Conservation (phyloP, 2,797 vertebrate species). For the Semotilus atromaculatus region DNA sequence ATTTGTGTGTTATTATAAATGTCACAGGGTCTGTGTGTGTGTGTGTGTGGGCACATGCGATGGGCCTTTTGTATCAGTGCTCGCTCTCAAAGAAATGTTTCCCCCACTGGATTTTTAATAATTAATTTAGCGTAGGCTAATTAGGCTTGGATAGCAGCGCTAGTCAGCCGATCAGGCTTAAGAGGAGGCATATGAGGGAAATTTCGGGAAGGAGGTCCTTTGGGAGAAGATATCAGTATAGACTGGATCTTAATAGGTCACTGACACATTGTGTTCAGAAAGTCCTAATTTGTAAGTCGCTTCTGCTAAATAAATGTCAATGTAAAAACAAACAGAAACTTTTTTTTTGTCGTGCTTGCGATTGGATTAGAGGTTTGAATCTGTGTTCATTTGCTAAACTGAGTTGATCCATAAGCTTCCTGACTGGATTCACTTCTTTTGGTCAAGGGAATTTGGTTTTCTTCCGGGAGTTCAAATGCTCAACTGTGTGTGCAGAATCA, state of each 20-base stretch:
- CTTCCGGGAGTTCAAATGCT: background rate
- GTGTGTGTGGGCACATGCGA: slow-evolving; percentile 61
- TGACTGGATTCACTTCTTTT: slow-evolving; percentile 28
- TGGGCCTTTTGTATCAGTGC: slow-evolving; percentile 78
- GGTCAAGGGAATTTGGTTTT: slow-evolving; percentile 50
- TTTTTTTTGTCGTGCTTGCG: background rate
- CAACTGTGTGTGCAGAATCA: slow-evolving; percentile 41
- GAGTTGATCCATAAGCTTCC: slow-evolving; percentile 42
- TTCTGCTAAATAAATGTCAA: background rate
- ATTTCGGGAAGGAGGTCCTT: slow-evolving; percentile 25
- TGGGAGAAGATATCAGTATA: background rate
- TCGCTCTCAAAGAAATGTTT: slow-evolving; percentile 78
- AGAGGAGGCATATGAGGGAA: slow-evolving; percentile 59
- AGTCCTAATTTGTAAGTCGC: slow-evolving; percentile 45
- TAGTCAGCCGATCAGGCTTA: slow-evolving; percentile 76
- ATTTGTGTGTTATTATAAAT: slow-evolving; percentile 71
- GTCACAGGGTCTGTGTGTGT: slow-evolving; percentile 67
- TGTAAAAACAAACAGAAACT: background rate
- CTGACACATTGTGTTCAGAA: background rate
- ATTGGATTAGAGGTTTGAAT: slow-evolving; percentile 37
- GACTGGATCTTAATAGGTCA: slow-evolving; percentile 37
- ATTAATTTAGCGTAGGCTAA: slow-evolving; percentile 83
- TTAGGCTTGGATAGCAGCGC: slow-evolving; percentile 77
- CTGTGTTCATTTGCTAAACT: slow-evolving; percentile 35
- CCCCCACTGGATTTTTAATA: slow-evolving; percentile 76